Conservation (phyloP, 2,888 invertebrate species). For the Prosopocoilus inquinatus region DNA sequence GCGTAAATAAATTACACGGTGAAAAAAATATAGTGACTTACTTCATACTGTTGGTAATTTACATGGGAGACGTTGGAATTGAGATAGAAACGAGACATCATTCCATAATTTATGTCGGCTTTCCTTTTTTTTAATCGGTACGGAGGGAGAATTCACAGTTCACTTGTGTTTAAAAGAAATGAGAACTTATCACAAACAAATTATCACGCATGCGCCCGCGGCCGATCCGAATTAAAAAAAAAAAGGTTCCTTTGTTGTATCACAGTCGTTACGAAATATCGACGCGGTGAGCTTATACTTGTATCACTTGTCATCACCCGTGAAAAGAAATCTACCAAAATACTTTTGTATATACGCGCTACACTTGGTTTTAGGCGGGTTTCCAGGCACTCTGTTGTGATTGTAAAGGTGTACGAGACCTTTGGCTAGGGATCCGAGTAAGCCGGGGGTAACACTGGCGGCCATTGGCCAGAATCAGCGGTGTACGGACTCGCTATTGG, state of each 20-base stretch:
- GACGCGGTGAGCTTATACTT: background rate
- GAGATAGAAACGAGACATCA: constrained; percentile 50
- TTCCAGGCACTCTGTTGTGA: constrained; percentile 24
- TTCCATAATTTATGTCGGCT: constrained; percentile 37
- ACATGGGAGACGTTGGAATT: constrained; percentile 49
- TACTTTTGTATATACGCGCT: constrained; percentile 15
- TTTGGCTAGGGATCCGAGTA: constrained; percentile 43
- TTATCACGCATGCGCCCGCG: constrained; percentile 17
- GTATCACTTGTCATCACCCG: background rate
- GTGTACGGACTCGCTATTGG: constrained; percentile 46
- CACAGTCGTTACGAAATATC: constrained; percentile 9
- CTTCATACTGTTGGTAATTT: constrained; percentile 50
- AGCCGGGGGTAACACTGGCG: constrained; percentile 49
- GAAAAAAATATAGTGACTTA: constrained; percentile 35
- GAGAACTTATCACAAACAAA: constrained; percentile 12
- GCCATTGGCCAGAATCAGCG: constrained; percentile 49
- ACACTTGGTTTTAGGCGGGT: constrained; percentile 41
- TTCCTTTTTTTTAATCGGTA: background rate
- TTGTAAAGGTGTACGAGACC: constrained; percentile 37
- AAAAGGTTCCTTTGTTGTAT: constrained; percentile 3
- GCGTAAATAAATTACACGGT: background rate
- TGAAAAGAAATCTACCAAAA: constrained; percentile 15
- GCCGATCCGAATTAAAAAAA: background rate
- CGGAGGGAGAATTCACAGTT: background rate
- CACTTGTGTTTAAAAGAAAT: constrained; percentile 5